Percentiles rank a stretch among this genome's conserved stretches.
Evolutionary conservation across 2,113 vertebrate genomes (phyloP).

Genomic region (Albula glossodonta): DNA sequence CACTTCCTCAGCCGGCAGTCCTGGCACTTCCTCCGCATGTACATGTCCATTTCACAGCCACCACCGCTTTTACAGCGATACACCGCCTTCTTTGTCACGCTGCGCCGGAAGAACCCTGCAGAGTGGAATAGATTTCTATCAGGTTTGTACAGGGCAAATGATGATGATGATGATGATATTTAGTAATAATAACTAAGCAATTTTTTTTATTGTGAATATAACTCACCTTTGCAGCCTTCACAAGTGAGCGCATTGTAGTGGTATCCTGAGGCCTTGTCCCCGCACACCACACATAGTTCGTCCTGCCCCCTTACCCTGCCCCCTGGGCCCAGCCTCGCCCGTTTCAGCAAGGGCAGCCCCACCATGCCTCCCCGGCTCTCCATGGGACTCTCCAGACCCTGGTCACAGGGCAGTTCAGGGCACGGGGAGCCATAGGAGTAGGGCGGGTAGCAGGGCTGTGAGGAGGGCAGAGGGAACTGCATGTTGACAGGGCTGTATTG

Average conservation of each 20-base stretch:
- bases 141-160: background rate
- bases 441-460: constrained; percentile 68
- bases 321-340: constrained; percentile 67
- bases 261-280: constrained; percentile 92
- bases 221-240: constrained; percentile 91
- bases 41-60: constrained; percentile 95
- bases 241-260: constrained; percentile 95
- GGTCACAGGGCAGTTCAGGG: constrained; percentile 54
- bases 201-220: background rate
- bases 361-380: constrained; percentile 53
- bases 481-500: constrained; percentile 66
- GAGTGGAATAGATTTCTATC: too few relatives aligned
- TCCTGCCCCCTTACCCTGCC: constrained; percentile 79
- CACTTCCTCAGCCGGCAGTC: constrained; percentile 92
- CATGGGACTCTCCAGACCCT: constrained; percentile 44
- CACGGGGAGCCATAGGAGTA: constrained; percentile 74
- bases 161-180: background rate
- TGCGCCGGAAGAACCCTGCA: constrained; percentile 86
- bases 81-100: constrained; percentile 90
- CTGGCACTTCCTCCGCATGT: constrained; percentile 94
- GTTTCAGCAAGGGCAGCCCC: constrained; percentile 67
- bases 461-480: constrained; percentile 72
- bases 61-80: constrained; percentile 92
- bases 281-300: constrained; percentile 90
- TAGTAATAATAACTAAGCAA: background rate